Evolutionary conservation across 92 coral and sea anemone genomes (phyloP).

Genomic region (Zoanthus sociatus): DNA sequence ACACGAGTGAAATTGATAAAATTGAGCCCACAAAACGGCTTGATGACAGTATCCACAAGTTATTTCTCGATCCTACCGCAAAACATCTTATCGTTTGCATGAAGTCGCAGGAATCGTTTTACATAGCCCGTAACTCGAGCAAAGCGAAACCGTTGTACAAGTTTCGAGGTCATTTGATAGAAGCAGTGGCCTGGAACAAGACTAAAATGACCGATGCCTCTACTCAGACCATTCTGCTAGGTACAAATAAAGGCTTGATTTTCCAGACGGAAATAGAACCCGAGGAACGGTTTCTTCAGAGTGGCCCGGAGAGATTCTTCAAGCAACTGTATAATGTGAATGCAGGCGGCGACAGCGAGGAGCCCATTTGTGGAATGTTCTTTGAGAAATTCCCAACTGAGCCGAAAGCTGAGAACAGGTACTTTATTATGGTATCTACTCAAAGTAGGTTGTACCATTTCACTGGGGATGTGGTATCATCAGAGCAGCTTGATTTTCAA

Average conservation of each 20-base stretch:
- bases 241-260: conserved; percentile 92
- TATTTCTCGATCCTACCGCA: conserved; percentile 95
- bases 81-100: conserved; percentile 88
- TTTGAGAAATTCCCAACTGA: conserved; percentile 92
- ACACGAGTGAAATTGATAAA: conserved; percentile 90
- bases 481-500: conserved; percentile 84
- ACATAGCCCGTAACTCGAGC: conserved; percentile 89
- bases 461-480: conserved; percentile 80
- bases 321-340: conserved; percentile 94
- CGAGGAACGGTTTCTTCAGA: conserved; percentile 94
- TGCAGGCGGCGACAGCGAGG: conserved; percentile 79
- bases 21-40: conserved; percentile 84
- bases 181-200: conserved; percentile 98
- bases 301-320: conserved; percentile 88
- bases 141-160: conserved; percentile 92
- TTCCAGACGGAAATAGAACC: conserved; percentile 95
- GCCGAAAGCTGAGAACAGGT: conserved; percentile 83
- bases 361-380: conserved; percentile 89
- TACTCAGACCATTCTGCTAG: conserved; percentile 92
- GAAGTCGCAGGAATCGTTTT: conserved; percentile 91
- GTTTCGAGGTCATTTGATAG: conserved; percentile 84
- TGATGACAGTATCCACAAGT: conserved; percentile 87
- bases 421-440: conserved; percentile 93
- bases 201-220: conserved; percentile 88
- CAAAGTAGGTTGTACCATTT: conserved; percentile 94